These are phyloP conservation scores for Hydropsyche betteni DNA, from an alignment of 2,888 invertebrate species.

Conservation along the genomic window DNA sequence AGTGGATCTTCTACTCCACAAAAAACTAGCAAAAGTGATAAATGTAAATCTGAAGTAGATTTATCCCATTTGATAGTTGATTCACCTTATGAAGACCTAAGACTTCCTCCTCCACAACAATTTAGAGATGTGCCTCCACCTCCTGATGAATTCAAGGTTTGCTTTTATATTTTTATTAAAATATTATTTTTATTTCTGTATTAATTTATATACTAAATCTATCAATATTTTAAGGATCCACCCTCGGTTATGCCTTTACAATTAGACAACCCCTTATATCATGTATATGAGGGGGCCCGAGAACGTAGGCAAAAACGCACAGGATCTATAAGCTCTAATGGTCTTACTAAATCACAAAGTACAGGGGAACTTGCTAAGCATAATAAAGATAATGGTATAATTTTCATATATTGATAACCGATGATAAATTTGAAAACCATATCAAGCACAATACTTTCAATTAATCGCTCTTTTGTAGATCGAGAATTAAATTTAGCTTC, in stretches of 20 bases:
- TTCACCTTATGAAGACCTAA: slow-evolving; percentile 75
- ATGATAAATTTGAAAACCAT: too few relatives aligned
- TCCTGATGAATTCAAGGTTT: slow-evolving; percentile 74
- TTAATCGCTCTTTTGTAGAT: slow-evolving; percentile 47
- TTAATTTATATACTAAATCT: background rate
- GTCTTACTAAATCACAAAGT: slow-evolving; percentile 66
- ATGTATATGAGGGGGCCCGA: slow-evolving; percentile 76
- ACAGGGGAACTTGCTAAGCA: slow-evolving; percentile 66
- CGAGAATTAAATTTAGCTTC: slow-evolving; percentile 64
- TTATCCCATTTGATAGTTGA: slow-evolving; percentile 66
- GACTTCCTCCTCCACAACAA: slow-evolving; percentile 82
- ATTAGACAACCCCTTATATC: slow-evolving; percentile 80
- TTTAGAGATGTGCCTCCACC: slow-evolving; percentile 84
- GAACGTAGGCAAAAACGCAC: slow-evolving; percentile 49
- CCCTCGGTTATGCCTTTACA: slow-evolving; percentile 63
- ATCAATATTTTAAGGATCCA: slow-evolving; percentile 59
- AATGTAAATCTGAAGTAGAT: slow-evolving; percentile 70
- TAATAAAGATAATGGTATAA: slow-evolving; percentile 59
- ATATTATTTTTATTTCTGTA: background rate
- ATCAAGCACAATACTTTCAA: too few relatives aligned
- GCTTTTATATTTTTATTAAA: background rate
- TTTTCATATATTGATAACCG: too few relatives aligned
- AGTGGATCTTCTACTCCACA: slow-evolving; percentile 24
- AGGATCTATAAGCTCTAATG: slow-evolving; percentile 47
- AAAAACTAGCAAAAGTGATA: slow-evolving; percentile 56